Percentiles rank a stretch among this genome's conserved stretches.
These are phyloP conservation scores for Drosophila seguyi DNA, from an alignment of 1,140 invertebrate genomes.

Conservation along the genomic window DNA sequence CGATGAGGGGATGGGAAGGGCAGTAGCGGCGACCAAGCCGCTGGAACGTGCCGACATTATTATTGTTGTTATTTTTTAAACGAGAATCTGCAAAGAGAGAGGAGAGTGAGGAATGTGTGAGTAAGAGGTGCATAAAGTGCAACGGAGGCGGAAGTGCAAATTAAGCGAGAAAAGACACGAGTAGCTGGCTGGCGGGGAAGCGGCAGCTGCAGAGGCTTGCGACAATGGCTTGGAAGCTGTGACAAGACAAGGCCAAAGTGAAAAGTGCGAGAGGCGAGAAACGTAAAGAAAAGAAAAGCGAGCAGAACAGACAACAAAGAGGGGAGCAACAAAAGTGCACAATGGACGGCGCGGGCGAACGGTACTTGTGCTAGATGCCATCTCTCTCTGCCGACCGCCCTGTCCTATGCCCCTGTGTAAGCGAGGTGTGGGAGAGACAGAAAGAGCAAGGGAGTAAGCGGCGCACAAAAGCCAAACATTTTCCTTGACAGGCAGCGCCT, in stretches of 20 bases:
- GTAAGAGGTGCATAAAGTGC: slow-evolving; percentile 15
- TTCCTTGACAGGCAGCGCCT: slow-evolving; percentile 29
- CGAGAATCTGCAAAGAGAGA: slow-evolving; percentile 36
- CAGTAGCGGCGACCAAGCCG: slow-evolving; percentile 36
- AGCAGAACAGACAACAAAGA: slow-evolving; percentile 73
- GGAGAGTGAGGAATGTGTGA: slow-evolving; percentile 6
- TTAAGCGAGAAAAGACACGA: slow-evolving; percentile 62
- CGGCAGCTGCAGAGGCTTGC: slow-evolving; percentile 45
- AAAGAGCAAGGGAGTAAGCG: slow-evolving; percentile 26
- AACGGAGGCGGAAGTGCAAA: slow-evolving; percentile 67
- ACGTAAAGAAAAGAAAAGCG: slow-evolving; percentile 25
- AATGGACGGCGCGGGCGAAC: slow-evolving; percentile 33
- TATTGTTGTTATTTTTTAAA: slow-evolving; percentile 11
- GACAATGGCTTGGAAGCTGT: slow-evolving; percentile 30
- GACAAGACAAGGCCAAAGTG: slow-evolving; percentile 52
- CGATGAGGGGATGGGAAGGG: slow-evolving; percentile 24
- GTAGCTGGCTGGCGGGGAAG: slow-evolving; percentile 29
- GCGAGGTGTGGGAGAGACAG: slow-evolving; percentile 26
- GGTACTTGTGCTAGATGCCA: slow-evolving; percentile 55
- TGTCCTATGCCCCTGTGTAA: slow-evolving; percentile 7
- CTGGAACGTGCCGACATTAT: slow-evolving; percentile 71
- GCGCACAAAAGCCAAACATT: slow-evolving; percentile 60
- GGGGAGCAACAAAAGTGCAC: slow-evolving; percentile 47
- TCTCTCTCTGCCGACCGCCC: slow-evolving; percentile 29
- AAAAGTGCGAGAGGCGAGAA: slow-evolving; percentile 13